A percentile compares a stretch with the other conserved stretches of the same genome.
phyloP scores from a whole-genome alignment of 2,797 vertebrate species.

The Oryzias dopingdopingensis region DNA sequence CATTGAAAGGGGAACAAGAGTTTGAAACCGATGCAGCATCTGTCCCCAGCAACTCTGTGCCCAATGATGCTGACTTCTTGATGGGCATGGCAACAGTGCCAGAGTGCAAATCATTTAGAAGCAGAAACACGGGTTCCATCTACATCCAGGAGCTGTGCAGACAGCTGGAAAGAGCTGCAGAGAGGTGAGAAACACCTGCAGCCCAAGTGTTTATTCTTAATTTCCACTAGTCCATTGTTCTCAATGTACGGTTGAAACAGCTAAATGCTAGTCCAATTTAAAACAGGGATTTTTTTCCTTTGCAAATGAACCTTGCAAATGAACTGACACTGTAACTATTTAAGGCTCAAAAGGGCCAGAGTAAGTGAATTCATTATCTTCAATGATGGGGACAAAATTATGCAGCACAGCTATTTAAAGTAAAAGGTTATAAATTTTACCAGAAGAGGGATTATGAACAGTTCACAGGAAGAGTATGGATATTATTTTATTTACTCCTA shows the following conservation, averaged over 20 bases:
- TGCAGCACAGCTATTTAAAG: too few relatives aligned
- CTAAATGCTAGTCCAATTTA: not conserved
- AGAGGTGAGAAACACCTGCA: slow-evolving; percentile 42
- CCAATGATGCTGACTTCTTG: slow-evolving; percentile 58
- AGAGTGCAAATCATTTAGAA: slow-evolving; percentile 51
- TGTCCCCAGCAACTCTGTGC: not conserved
- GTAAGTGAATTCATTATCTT: too few relatives aligned
- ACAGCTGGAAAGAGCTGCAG: slow-evolving; percentile 37
- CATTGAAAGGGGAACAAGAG: not conserved
- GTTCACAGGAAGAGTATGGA: too few relatives aligned
- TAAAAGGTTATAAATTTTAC: too few relatives aligned
- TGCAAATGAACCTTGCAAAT: too few relatives aligned
- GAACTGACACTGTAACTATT: too few relatives aligned
- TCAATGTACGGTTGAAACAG: not conserved
- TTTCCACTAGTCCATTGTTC: not conserved
- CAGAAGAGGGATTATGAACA: too few relatives aligned
- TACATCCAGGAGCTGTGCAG: slow-evolving; percentile 71
- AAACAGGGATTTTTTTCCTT: too few relatives aligned
- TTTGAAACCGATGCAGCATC: slow-evolving; percentile 45
- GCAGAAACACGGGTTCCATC: slow-evolving; percentile 44
- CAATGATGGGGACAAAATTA: too few relatives aligned
- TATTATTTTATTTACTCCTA: too few relatives aligned
- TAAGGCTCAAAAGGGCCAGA: too few relatives aligned
- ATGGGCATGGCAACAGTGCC: slow-evolving; percentile 65
- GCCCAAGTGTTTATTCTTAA: too few relatives aligned